These are phyloP conservation scores for Cetonia aurata DNA, from an alignment of 2,888 invertebrate species.

Conservation along the genomic window DNA sequence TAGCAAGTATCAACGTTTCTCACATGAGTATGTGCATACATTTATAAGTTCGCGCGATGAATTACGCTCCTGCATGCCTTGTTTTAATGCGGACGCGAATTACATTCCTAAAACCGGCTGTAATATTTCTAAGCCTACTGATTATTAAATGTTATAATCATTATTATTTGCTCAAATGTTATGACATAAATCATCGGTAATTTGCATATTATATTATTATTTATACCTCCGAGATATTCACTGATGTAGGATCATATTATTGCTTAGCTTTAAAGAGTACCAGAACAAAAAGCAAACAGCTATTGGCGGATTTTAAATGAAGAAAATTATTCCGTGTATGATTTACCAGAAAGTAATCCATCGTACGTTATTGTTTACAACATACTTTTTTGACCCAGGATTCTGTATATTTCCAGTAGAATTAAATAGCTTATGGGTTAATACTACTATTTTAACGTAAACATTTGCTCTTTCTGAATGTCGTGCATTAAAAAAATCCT, in stretches of 20 bases:
- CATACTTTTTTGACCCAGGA: too few relatives aligned
- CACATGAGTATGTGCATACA: not conserved
- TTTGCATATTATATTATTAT: constrained; percentile 34
- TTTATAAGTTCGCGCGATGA: constrained; percentile 24
- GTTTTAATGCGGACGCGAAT: constrained; percentile 24
- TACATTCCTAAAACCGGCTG: constrained; percentile 18
- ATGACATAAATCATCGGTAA: constrained; percentile 31
- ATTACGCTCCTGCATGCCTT: constrained; percentile 6
- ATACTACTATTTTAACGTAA: too few relatives aligned
- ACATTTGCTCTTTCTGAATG: too few relatives aligned
- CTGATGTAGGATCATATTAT: constrained; percentile 8
- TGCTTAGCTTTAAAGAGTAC: not conserved
- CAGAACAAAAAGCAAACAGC: too few relatives aligned
- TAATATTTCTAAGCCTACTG: constrained; percentile 31
- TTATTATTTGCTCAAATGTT: constrained; percentile 33
- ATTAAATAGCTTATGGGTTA: too few relatives aligned
- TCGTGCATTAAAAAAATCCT: too few relatives aligned
- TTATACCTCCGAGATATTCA: constrained; percentile 12
- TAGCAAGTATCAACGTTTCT: constrained; percentile 37
- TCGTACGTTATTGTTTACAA: too few relatives aligned
- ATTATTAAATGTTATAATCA: constrained; percentile 33
- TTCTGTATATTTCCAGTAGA: too few relatives aligned
- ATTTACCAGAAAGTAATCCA: too few relatives aligned
- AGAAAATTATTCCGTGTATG: too few relatives aligned
- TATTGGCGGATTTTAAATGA: too few relatives aligned